Conservation (phyloP, 2,797 vertebrate genomes). For the Parauchenoglanis punctatus region DNA sequence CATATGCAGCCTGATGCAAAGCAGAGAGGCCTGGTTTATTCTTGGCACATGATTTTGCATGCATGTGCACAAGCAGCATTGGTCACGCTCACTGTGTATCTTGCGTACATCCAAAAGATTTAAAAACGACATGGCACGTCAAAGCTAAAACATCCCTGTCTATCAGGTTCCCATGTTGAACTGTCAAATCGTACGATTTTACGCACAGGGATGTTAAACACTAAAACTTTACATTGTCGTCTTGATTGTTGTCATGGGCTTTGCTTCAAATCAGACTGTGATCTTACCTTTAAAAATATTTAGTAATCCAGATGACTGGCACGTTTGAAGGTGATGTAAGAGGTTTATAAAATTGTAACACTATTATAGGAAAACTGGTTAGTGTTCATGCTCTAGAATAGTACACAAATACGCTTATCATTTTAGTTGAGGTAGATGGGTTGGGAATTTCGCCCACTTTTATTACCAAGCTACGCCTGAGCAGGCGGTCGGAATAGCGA, state of each 20-base stretch:
- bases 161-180: not conserved
- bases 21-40: no score
- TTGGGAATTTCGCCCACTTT: not conserved
- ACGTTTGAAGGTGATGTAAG: not conserved
- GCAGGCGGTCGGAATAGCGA: not conserved
- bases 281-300: not conserved
- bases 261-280: not conserved
- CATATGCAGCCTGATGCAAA: no score
- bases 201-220: not conserved
- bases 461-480: not conserved
- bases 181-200: not conserved
- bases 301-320: not conserved
- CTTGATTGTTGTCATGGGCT: not conserved
- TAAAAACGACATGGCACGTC: not conserved
- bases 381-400: not conserved
- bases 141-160: not conserved
- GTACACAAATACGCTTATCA: not conserved
- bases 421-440: not conserved
- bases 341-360: not conserved
- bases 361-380: not conserved
- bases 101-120: not conserved
- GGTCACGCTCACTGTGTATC: not conserved
- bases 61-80: not conserved
- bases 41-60: not conserved
- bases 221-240: not conserved